Conservation (phyloP, 2,888 invertebrate species). For the Eupithecia subfuscata region DNA sequence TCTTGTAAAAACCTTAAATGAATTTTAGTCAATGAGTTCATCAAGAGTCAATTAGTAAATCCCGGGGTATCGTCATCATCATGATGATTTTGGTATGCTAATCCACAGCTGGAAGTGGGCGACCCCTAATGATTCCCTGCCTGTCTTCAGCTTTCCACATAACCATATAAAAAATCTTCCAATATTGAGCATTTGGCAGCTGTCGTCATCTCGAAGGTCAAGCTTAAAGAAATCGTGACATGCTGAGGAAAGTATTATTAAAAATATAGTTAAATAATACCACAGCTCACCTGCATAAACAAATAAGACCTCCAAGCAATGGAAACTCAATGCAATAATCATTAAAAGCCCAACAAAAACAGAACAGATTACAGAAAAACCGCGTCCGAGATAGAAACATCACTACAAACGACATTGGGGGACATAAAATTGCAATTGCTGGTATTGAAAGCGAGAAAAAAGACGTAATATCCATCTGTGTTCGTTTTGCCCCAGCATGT, state of each 20-base stretch:
- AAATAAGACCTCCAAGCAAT: slow-evolving; percentile 41
- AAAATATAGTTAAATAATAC: neutral
- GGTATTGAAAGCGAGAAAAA: slow-evolving; percentile 62
- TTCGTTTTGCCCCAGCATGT: slow-evolving; percentile 67
- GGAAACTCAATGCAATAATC: slow-evolving; percentile 47
- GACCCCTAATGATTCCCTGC: neutral
- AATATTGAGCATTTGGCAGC: neutral
- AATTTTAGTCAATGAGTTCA: no score
- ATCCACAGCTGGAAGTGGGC: neutral
- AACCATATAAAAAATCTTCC: neutral
- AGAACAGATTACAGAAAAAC: slow-evolving; percentile 47
- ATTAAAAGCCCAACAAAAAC: slow-evolving; percentile 47
- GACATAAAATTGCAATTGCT: slow-evolving; percentile 59
- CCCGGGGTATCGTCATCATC: neutral
- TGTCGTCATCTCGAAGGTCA: neutral
- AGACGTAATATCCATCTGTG: slow-evolving; percentile 49
- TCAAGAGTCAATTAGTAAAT: neutral
- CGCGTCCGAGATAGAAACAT: slow-evolving; percentile 66
- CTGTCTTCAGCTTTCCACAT: neutral
- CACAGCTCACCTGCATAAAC: slow-evolving; percentile 22
- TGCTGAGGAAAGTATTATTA: neutral
- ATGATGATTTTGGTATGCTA: neutral
- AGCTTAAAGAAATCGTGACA: neutral
- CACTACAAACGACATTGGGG: slow-evolving; percentile 64
- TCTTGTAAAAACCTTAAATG: no score